Evolutionary conservation across 2,888 invertebrate species (phyloP).

Genomic region (Erynnis tages): DNA sequence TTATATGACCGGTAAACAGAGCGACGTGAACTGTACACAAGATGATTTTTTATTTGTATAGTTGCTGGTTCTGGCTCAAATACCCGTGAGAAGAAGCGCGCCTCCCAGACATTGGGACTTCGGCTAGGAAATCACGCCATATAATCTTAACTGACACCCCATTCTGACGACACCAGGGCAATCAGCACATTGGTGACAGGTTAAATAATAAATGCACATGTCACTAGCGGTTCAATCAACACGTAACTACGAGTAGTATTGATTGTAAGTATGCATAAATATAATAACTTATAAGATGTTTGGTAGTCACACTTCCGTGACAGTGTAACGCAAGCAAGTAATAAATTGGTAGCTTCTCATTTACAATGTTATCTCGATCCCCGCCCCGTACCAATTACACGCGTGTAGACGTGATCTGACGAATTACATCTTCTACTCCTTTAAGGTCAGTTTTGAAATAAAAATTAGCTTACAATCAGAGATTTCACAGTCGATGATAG

Average conservation of each 20-base stretch:
- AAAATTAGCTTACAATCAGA: conserved; percentile 32
- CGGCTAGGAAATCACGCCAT: conserved; percentile 38
- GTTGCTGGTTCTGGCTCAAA: conserved; percentile 69
- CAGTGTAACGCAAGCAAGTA: background rate
- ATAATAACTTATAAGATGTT: background rate
- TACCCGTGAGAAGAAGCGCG: conserved; percentile 73
- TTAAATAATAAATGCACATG: conserved; percentile 50
- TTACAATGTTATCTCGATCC: background rate
- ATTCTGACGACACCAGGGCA: conserved; percentile 44
- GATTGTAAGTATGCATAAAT: conserved; percentile 3
- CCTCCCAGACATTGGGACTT: conserved; percentile 43
- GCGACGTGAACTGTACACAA: conserved; percentile 79
- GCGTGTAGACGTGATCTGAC: background rate
- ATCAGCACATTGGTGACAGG: conserved; percentile 57
- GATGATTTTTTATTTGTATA: conserved; percentile 74
- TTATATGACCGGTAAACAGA: conserved; percentile 74
- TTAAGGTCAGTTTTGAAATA: conserved; percentile 19
- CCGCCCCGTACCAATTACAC: background rate
- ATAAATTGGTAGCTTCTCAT: background rate
- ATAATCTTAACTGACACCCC: conserved; percentile 72
- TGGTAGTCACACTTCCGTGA: background rate
- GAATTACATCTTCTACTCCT: background rate
- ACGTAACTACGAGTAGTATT: background rate
- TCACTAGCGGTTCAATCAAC: conserved; percentile 1
- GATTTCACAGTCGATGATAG: conserved; percentile 32